Evolutionary conservation across 2,797 vertebrate species (phyloP).

Genomic region (Buphagus erythrorhynchus): DNA sequence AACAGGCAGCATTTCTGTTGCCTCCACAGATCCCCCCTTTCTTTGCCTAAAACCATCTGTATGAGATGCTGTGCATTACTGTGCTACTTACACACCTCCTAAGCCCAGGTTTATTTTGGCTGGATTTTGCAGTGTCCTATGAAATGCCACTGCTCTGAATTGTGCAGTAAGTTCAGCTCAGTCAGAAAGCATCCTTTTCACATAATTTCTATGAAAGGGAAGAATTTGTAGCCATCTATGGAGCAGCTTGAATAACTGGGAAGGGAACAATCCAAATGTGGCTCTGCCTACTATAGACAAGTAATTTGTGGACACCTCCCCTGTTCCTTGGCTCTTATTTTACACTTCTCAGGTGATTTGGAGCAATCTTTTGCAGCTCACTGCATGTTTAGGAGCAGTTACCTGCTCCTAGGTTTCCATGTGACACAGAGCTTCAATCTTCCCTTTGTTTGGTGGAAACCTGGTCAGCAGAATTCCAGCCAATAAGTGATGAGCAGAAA

Average conservation of each 20-base stretch:
- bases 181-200: background rate
- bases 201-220: background rate
- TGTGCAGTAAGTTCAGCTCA: background rate
- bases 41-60: background rate
- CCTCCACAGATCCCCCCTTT: background rate
- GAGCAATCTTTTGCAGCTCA: background rate
- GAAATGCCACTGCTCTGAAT: background rate
- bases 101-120: background rate
- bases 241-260: background rate
- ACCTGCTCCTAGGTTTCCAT: accelerated
- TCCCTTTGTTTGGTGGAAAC: background rate
- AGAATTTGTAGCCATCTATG: background rate
- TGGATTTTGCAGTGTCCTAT: background rate
- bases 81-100: accelerated
- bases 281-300: background rate
- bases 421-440: accelerated
- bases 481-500: background rate
- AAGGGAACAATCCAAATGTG: background rate
- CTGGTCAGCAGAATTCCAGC: background rate
- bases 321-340: background rate
- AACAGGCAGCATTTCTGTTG: background rate
- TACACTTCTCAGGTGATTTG: background rate
- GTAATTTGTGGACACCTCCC: background rate
- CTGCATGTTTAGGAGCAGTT: background rate
- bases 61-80: background rate